Conservation (phyloP, 2,113 vertebrate genomes). For the Catharus bicknelli region DNA sequence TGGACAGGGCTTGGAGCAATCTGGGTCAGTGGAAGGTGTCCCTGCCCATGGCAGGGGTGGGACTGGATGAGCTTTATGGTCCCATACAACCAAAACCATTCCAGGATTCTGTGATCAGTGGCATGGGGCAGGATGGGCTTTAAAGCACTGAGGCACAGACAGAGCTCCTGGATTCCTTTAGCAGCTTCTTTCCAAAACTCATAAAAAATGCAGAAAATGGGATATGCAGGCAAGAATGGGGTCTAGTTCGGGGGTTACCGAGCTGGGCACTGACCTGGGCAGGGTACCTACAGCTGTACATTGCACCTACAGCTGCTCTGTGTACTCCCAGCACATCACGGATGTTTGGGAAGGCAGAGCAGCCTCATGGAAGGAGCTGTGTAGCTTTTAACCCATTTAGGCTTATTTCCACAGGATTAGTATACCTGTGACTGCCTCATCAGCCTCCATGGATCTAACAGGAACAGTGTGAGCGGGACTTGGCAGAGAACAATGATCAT, state of each 20-base stretch:
- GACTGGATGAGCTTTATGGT: neutral
- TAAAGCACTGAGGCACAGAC: neutral
- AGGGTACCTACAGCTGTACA: neutral
- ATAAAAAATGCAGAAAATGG: neutral
- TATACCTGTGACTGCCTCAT: neutral
- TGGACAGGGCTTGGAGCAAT: rapidly evolving
- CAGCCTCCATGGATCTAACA: neutral
- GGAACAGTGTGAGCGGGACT: neutral
- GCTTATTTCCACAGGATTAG: neutral
- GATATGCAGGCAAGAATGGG: neutral
- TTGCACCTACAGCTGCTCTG: neutral
- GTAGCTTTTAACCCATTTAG: neutral
- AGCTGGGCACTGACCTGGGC: neutral
- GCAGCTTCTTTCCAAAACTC: neutral
- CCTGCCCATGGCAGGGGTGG: neutral
- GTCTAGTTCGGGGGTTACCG: neutral
- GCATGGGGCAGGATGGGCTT: neutral
- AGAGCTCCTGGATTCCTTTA: neutral
- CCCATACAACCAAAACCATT: neutral
- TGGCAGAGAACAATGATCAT: neutral
- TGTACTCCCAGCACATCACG: rapidly evolving
- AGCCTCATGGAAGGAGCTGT: neutral
- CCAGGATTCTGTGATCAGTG: neutral
- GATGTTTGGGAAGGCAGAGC: neutral
- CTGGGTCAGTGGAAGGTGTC: neutral